A percentile compares a stretch with the other conserved stretches of the same genome.
phyloP scores from a whole-genome alignment of 2,888 invertebrate species.

The Agonopterix alstromeriana region DNA sequence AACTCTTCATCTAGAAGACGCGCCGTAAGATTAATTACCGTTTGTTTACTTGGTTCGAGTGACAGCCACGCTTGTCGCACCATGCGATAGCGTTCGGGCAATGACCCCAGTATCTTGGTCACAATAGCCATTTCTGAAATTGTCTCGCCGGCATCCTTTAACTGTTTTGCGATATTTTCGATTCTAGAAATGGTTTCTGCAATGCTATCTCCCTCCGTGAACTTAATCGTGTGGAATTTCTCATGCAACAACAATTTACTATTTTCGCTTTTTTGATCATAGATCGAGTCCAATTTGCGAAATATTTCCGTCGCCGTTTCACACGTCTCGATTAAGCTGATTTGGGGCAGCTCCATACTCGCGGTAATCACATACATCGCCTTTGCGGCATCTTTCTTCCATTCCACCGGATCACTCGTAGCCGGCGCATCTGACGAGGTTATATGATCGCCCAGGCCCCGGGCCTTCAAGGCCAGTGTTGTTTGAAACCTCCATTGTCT shows the following conservation, averaged over 20 bases:
- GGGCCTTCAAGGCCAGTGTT: slow-evolving; percentile 3
- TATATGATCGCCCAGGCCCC: background rate
- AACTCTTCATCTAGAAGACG: slow-evolving; percentile 8
- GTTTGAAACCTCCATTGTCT: slow-evolving; percentile 9
- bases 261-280: slow-evolving; percentile 7
- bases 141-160: slow-evolving; percentile 5
- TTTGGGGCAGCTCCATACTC: slow-evolving; percentile 2
- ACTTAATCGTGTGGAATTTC: slow-evolving; percentile 3
- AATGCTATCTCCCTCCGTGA: background rate
- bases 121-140: slow-evolving; percentile 2
- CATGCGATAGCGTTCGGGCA: slow-evolving; percentile 4
- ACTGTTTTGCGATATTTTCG: slow-evolving; percentile 5
- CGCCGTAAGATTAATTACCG: slow-evolving; percentile 6
- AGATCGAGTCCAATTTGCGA: slow-evolving; percentile 5
- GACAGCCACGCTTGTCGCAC: slow-evolving; percentile 9
- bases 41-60: slow-evolving; percentile 4
- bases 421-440: background rate
- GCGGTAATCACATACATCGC: slow-evolving; percentile 8
- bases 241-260: slow-evolving; percentile 8
- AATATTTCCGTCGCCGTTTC: slow-evolving; percentile 1
- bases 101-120: slow-evolving; percentile 5
- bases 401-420: background rate
- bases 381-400: slow-evolving; percentile 3
- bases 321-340: slow-evolving; percentile 4
- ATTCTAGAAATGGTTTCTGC: slow-evolving; percentile 4